These are phyloP conservation scores for Ammodytes dubius DNA, from an alignment of 2,113 vertebrate species.

Conservation along the genomic window DNA sequence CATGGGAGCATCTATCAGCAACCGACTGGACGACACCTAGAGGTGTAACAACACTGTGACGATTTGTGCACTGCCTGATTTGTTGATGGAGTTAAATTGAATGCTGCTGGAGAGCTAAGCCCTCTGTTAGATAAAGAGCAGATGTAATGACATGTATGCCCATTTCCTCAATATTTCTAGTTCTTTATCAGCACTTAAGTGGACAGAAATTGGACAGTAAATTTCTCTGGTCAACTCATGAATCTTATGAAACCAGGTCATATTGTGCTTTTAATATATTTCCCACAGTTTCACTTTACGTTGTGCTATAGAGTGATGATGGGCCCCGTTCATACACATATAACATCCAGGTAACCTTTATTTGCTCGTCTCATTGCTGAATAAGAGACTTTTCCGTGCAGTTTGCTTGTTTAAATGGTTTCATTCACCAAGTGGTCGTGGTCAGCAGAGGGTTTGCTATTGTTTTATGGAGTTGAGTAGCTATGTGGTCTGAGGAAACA, in stretches of 20 bases:
- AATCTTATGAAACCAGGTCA: not conserved
- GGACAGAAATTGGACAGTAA: not conserved
- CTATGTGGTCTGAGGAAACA: slow-evolving; percentile 12
- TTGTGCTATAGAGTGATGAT: not conserved
- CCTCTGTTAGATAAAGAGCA: not conserved
- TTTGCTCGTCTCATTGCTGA: not conserved
- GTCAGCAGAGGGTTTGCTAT: slow-evolving; percentile 3
- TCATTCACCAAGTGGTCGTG: not conserved
- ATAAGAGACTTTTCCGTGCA: not conserved
- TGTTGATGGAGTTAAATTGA: slow-evolving; percentile 5
- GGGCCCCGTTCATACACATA: not conserved
- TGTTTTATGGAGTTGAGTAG: not conserved
- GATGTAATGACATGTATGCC: not conserved
- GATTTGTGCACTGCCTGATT: too few relatives aligned
- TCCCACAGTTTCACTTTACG: not conserved
- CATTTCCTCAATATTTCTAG: slow-evolving; percentile 4
- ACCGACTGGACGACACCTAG: too few relatives aligned
- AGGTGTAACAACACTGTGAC: too few relatives aligned
- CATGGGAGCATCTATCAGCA: too few relatives aligned
- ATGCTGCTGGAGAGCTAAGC: slow-evolving; percentile 4
- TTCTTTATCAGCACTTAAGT: not conserved
- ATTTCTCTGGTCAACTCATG: not conserved
- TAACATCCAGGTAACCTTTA: not conserved
- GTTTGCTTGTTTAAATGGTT: not conserved
- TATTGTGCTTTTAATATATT: not conserved